A percentile compares a stretch with the other conserved stretches of the same genome.
Conservation (phyloP, 1,140 invertebrate species). For the Rhysida immarginata region DNA sequence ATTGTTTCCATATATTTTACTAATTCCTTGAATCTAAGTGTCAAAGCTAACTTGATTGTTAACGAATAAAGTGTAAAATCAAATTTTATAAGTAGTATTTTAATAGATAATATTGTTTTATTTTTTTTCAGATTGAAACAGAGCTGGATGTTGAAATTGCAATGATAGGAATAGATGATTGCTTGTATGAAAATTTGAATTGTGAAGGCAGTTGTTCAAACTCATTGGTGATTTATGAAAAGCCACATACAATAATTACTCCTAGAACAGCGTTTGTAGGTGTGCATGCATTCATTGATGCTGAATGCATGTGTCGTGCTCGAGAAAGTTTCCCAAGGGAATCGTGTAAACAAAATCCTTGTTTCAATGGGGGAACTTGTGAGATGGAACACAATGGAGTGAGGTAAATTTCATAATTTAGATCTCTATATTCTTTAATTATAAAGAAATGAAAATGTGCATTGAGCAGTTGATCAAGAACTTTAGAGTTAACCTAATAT, state of each 20-base stretch:
- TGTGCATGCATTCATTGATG: constrained; percentile 57
- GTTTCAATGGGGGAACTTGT: constrained; percentile 33
- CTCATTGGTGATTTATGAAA: constrained; percentile 46
- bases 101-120: constrained; percentile 3
- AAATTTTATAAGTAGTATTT: too few relatives aligned
- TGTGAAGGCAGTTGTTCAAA: constrained; percentile 51
- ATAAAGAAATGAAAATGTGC: too few relatives aligned
- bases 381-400: constrained; percentile 6
- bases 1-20: too few relatives aligned
- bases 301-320: constrained; percentile 42
- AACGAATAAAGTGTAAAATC: too few relatives aligned
- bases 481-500: too few relatives aligned
- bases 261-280: constrained; percentile 81
- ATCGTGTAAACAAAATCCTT: constrained; percentile 24
- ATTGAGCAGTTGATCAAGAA: too few relatives aligned
- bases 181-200: constrained; percentile 30
- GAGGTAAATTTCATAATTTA: too few relatives aligned
- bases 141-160: constrained; percentile 52
- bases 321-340: constrained; percentile 14
- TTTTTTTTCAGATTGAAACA: constrained; percentile 40
- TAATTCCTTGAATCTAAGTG: too few relatives aligned
- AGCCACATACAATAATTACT: constrained; percentile 65
- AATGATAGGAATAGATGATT: constrained; percentile 78
- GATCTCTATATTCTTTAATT: too few relatives aligned
- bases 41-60: too few relatives aligned